A percentile compares a stretch with the other conserved stretches of the same genome.
Evolutionary conservation across 2,113 vertebrate genomes (phyloP).

Genomic region (Odontophorus gujanensis): DNA sequence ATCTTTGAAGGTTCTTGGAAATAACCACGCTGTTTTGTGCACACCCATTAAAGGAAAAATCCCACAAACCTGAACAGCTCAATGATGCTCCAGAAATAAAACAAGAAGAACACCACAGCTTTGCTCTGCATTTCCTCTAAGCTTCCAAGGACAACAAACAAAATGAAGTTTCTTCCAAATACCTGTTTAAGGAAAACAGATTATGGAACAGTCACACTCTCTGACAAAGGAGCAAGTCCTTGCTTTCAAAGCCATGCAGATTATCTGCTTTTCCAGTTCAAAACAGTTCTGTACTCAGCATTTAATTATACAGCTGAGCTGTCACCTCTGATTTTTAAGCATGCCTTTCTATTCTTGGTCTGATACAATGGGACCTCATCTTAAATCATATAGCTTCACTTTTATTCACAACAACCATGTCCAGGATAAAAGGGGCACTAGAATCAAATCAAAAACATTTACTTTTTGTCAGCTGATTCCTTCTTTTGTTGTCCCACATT

Average conservation of each 20-base stretch:
- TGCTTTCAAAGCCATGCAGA: background rate
- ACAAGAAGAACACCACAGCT: conserved; percentile 93
- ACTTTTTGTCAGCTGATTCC: background rate
- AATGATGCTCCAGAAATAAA: conserved; percentile 89
- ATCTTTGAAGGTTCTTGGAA: background rate
- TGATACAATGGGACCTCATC: background rate
- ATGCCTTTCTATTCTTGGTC: background rate
- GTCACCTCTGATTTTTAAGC: background rate
- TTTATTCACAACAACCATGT: background rate
- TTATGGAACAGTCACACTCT: background rate
- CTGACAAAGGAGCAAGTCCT: background rate
- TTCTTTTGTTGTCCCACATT: background rate
- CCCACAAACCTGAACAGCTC: conserved; percentile 90
- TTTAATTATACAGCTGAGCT: background rate
- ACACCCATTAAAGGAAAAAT: background rate
- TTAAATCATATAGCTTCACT: background rate
- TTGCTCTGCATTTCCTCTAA: conserved; percentile 92
- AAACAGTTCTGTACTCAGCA: background rate
- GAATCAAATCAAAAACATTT: background rate
- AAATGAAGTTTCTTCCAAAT: conserved; percentile 90
- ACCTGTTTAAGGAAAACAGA: conserved; percentile 74
- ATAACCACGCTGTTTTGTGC: background rate
- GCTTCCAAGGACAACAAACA: conserved; percentile 91
- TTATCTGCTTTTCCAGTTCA: background rate
- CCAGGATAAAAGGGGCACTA: background rate